Evolutionary conservation across 1,140 invertebrate genomes (phyloP), one percentile per base, ranked within the genome.

Genomic region (Eurosta solidaginis): DNA sequence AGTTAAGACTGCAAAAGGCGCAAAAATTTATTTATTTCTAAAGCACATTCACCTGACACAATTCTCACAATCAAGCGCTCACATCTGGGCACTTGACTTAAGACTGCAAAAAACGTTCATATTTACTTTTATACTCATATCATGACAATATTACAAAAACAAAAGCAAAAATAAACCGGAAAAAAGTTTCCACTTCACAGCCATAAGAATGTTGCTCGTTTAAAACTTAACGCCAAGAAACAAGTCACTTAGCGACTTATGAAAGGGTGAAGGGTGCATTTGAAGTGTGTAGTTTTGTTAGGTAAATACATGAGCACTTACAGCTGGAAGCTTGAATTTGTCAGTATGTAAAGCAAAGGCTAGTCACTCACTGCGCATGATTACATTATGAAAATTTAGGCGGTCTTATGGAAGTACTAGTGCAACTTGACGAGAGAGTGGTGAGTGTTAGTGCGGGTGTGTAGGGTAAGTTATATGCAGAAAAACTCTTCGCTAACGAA

Each of bases 31-130:
- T n/a, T n/a, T n/a, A n/a, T 59, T 14, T 36, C 36, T 12, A 68
- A 68, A 68, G 59, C 59, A 10, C 59, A 68, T 68, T 68, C 59
- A 68, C 59, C 59, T 68, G 59, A 68, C 59, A 68, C 59, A 68
- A 68, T 68, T 68, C 59, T 68, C 59, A 68, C 59, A 68, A 68
- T 68, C 59, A 68, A 68, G 59, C 59, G 20, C 9, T 33, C 40
- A 68, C 59, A 40, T n/a, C 27, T 68, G 59, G 59, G 33, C 59
- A 42, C 59, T 68, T 68, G 27, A 40, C 17, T 29, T 17, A 68
- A 68, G 59, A n/a, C n/a, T n/a, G 59, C 59, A 68, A 17, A 68
- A 54, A 68, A 68, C n/a, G n/a, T n/a, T n/a, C n/a, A n/a, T n/a
- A n/a, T n/a, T n/a, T n/a, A n/a, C n/a, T n/a, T n/a, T n/a, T n/a